Conservation (phyloP, 2,797 vertebrate species). For the Meriones psammophilus region DNA sequence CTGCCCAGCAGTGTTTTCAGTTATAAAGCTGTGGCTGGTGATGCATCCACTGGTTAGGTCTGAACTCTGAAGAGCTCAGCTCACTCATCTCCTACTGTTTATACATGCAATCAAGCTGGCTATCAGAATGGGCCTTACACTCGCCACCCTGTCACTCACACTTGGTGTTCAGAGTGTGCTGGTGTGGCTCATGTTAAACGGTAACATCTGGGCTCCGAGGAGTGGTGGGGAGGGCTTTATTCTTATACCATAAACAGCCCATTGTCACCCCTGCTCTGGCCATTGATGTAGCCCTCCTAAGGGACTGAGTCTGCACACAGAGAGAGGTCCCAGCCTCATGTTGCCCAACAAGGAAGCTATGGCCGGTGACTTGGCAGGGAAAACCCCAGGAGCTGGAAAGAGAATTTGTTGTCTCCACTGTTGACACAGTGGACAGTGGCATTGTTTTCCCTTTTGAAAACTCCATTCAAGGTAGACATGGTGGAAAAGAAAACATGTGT, state of each 20-base stretch:
- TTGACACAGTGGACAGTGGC: background rate
- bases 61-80: background rate
- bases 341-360: background rate
- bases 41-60: background rate
- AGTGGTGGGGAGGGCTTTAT: background rate
- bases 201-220: background rate
- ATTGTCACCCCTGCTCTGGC: background rate
- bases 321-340: background rate
- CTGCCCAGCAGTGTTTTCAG: background rate
- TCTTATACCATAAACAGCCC: background rate
- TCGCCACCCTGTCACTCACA: too few species aligned
- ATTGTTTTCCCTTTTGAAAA: background rate
- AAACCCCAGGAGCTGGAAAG: background rate
- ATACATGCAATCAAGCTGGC: background rate
- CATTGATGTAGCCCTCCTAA: background rate
- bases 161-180: rapidly evolving
- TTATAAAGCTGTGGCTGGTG: background rate
- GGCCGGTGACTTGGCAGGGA: background rate
- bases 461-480: background rate
- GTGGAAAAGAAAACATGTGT: too few species aligned
- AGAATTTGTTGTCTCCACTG: background rate
- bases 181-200: rapidly evolving
- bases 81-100: background rate
- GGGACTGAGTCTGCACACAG: background rate
- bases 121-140: background rate